phyloP scores from a whole-genome alignment of 2,888 invertebrate species.

The Brenthis daphne region DNA sequence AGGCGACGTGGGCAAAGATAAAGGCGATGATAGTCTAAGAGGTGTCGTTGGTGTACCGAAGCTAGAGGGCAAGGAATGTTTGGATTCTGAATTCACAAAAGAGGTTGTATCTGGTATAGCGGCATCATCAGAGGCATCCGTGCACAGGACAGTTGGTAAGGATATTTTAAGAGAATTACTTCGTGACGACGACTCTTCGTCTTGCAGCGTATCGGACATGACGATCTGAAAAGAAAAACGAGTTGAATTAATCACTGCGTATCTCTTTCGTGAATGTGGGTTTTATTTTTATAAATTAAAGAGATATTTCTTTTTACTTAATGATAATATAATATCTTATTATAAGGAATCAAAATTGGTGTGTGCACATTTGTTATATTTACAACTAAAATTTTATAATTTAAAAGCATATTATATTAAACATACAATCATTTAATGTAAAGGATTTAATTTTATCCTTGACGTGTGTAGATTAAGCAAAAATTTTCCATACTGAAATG shows the following conservation, averaged over 20 bases:
- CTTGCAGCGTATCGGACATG: conserved; percentile 61
- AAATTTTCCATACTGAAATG: too few species aligned
- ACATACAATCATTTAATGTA: too few species aligned
- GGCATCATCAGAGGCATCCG: conserved; percentile 49
- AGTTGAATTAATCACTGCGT: conserved; percentile 38
- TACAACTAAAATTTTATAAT: too few species aligned
- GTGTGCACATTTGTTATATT: too few species aligned
- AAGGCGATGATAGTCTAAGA: conserved; percentile 62
- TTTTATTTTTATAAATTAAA: too few species aligned
- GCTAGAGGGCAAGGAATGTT: conserved; percentile 67
- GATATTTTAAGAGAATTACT: conserved; percentile 60
- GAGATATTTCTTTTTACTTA: too few species aligned
- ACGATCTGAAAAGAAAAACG: conserved; percentile 57
- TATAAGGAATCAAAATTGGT: too few species aligned
- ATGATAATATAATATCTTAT: too few species aligned
- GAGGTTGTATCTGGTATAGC: conserved; percentile 49
- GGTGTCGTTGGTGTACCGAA: conserved; percentile 72
- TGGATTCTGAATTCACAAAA: conserved; percentile 66
- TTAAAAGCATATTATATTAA: too few species aligned
- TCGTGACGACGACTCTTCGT: conserved; percentile 50
- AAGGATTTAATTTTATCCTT: too few species aligned
- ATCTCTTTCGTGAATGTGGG: background rate
- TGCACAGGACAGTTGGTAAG: conserved; percentile 69
- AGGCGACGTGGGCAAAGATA: conserved; percentile 66
- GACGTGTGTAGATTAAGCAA: too few species aligned